A percentile compares a stretch with the other conserved stretches of the same genome.
Conservation (phyloP, 2,888 invertebrate genomes). For the Drosophila tripunctata region DNA sequence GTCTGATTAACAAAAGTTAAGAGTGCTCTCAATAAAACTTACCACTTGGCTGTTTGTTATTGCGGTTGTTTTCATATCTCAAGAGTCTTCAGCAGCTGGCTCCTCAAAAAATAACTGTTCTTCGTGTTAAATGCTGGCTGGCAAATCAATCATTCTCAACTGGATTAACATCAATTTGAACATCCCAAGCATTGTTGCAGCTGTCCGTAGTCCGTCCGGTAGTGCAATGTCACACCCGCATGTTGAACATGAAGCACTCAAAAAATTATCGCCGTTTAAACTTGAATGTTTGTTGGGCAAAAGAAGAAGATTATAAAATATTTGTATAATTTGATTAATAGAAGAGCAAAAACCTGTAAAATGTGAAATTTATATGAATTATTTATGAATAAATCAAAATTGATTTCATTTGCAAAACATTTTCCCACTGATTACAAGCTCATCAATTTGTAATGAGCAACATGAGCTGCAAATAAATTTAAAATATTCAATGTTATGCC, state of each 20-base stretch:
- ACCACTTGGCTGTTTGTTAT: conserved; percentile 30
- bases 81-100: conserved; percentile 30
- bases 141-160: conserved; percentile 52
- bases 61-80: conserved; percentile 6
- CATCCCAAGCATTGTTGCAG: conserved; percentile 12
- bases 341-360: conserved; percentile 13
- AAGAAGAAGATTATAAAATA: conserved; percentile 25
- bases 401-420: conserved; percentile 33
- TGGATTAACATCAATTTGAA: conserved; percentile 1
- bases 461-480: conserved; percentile 33
- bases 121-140: conserved; percentile 29
- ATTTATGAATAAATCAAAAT: conserved; percentile 60
- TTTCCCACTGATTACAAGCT: conserved; percentile 46
- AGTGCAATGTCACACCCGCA: conserved; percentile 51
- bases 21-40: conserved; percentile 36
- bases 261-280: conserved; percentile 10
- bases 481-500: conserved; percentile 34
- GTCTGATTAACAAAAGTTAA: conserved; percentile 14
- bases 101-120: conserved; percentile 1
- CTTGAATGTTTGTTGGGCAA: not conserved
- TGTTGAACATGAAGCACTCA: conserved; percentile 8
- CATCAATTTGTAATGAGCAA: conserved; percentile 66
- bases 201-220: no score
- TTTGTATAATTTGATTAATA: conserved; percentile 62
- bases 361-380: conserved; percentile 39